A percentile compares a stretch with the other conserved stretches of the same genome.
phyloP scores from a whole-genome alignment of 2,888 invertebrate species.

The Tortrix viridana region DNA sequence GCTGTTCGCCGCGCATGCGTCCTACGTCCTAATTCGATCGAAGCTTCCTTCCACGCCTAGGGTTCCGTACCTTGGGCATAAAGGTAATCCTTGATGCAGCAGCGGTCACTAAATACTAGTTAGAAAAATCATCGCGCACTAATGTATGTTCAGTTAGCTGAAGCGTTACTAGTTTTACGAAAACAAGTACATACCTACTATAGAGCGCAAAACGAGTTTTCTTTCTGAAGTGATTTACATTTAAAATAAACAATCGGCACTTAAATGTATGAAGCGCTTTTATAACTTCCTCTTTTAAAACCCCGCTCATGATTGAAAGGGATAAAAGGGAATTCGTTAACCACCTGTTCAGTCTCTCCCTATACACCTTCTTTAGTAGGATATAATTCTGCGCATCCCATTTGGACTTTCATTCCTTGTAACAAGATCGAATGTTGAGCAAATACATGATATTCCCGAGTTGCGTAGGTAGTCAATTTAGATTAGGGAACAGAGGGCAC shows the following conservation, averaged over 20 bases:
- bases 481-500: too few species aligned
- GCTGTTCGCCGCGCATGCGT: conserved; percentile 61
- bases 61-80: conserved; percentile 8
- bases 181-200: too few species aligned
- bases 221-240: too few species aligned
- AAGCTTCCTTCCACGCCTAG: conserved; percentile 24
- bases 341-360: conserved; percentile 15
- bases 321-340: conserved; percentile 19
- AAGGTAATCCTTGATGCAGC: not conserved
- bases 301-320: conserved; percentile 14
- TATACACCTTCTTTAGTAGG: not conserved
- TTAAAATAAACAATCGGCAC: too few species aligned
- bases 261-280: too few species aligned
- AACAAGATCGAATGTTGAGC: not conserved
- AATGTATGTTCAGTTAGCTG: too few species aligned
- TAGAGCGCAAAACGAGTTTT: too few species aligned
- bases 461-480: too few species aligned
- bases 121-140: too few species aligned
- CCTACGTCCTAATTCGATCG: conserved; percentile 59
- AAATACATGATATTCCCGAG: not conserved
- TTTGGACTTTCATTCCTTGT: not conserved
- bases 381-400: not conserved
- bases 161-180: too few species aligned
- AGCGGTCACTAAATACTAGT: not conserved
- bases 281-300: conserved; percentile 14